Conservation (phyloP, 2,113 vertebrate species). For the Silurus meridionalis region DNA sequence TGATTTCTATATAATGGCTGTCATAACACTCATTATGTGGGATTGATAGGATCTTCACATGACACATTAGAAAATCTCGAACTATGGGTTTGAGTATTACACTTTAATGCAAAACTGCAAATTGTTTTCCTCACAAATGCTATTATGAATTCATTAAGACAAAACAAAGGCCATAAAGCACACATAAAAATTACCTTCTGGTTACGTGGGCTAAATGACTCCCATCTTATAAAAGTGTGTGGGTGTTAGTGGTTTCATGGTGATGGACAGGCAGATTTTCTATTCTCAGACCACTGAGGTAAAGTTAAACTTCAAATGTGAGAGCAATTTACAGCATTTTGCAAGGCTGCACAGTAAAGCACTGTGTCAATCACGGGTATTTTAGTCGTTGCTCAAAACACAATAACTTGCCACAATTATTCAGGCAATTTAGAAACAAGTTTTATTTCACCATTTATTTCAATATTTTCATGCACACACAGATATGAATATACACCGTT, state of each 20-base stretch:
- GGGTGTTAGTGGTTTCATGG: neutral
- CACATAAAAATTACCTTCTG: constrained; percentile 53
- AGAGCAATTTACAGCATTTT: neutral
- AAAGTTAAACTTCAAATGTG: neutral
- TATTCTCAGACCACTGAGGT: neutral
- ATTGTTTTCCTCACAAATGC: constrained; percentile 43
- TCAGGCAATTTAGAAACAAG: neutral
- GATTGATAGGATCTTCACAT: neutral
- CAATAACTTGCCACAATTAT: neutral
- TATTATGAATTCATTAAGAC: constrained; percentile 58
- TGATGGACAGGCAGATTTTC: neutral
- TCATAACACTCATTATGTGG: constrained; percentile 4
- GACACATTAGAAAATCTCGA: neutral
- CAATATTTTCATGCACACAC: no score
- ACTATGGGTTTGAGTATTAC: neutral
- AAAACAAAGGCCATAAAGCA: constrained; percentile 56
- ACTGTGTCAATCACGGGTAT: no score
- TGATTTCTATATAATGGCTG: neutral
- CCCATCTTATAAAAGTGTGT: neutral
- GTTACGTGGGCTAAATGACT: constrained; percentile 44
- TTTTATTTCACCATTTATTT: neutral
- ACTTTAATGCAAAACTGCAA: constrained; percentile 11
- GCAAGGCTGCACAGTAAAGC: neutral
- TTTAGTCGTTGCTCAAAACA: neutral
- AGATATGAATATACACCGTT: no score